Percentiles rank a stretch among this genome's conserved stretches.
Evolutionary conservation across 2,888 invertebrate genomes (phyloP).

Genomic region (Pollenia angustigena): DNA sequence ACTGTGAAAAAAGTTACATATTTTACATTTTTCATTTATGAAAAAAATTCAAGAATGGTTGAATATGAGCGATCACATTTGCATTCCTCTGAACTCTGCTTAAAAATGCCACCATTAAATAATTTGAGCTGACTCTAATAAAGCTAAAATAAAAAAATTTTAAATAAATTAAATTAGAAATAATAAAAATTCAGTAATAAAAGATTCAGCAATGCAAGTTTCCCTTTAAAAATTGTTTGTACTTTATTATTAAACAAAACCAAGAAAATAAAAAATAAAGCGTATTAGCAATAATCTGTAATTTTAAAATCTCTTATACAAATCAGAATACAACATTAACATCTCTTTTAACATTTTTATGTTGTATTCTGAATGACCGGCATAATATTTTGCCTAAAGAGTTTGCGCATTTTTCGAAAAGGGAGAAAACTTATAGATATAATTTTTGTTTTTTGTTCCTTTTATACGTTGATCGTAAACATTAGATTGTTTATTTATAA

Average conservation of each 20-base stretch:
- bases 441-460: conserved; percentile 33
- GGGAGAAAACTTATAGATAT: not conserved
- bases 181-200: not conserved
- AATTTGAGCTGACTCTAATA: conserved; percentile 5
- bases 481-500: conserved; percentile 55
- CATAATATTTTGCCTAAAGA: conserved; percentile 11
- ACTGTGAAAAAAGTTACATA: too few relatives aligned
- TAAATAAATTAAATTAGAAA: conserved; percentile 15
- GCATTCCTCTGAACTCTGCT: too few relatives aligned
- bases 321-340: too few relatives aligned
- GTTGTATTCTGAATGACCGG: conserved; percentile 39
- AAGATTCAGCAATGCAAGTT: not conserved
- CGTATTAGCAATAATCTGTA: too few relatives aligned
- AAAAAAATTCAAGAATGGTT: too few relatives aligned
- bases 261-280: too few relatives aligned
- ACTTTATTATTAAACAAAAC: too few relatives aligned
- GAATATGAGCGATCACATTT: too few relatives aligned
- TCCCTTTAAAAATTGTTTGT: too few relatives aligned
- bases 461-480: conserved; percentile 58
- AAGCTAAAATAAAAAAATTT: conserved; percentile 24
- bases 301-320: too few relatives aligned
- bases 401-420: conserved; percentile 9
- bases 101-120: conserved; percentile 5
- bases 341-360: not conserved
- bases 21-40: too few relatives aligned